Base-by-base conservation (phyloP, 1,140 invertebrate genomes). In the Lepeophtheirus salmonis region DNA sequence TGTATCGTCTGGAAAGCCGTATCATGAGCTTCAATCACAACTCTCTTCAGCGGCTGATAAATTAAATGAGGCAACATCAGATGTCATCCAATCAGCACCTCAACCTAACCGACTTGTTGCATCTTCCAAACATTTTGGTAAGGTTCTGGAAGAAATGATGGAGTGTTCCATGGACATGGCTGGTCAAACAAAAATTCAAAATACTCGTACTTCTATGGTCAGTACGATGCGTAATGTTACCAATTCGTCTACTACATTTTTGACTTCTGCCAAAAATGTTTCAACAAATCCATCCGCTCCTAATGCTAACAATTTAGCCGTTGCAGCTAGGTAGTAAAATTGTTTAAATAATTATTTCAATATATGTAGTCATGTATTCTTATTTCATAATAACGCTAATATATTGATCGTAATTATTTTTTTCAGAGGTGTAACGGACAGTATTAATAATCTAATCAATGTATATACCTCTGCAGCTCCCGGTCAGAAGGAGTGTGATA, bases 401-500 rank as follows among this genome's bases (percentile, higher is more conserved):
- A n/a, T n/a, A 1, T 24, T 57, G 13, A 18, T 6, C 3, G 20
- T 16, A 22, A 57, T 59, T 16, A 59, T 50, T 23, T 53, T 55
- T 63, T 64, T 17, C 56, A 70, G 76, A 48, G 80, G 83, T 1
- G 87, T 96, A 3, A 94, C 87, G 0, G 89, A 95, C 64, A 88
- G 84, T 67, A 91, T 96, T 61, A 95, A 95, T 70, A 79, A 86
- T 64, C 73, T 95, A 41, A 83, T 87, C 16, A 83, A 86, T 71
- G 80, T 83, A 53, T 88, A 83, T 69, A 86, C 84, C 2, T 82
- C 80, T 49, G 82, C 83, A 1, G 83, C 86, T 0, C 89, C 70
- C 64, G 86, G 91, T 0, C 89, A 95, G 74, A 92, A 89, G 69
- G 94, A 97, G 68, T 97, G 91, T 71, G 90, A 94, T 68, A 92